These are phyloP conservation scores for Icerya purchasi DNA, from an alignment of 2,888 invertebrate species.

Conservation along the genomic window DNA sequence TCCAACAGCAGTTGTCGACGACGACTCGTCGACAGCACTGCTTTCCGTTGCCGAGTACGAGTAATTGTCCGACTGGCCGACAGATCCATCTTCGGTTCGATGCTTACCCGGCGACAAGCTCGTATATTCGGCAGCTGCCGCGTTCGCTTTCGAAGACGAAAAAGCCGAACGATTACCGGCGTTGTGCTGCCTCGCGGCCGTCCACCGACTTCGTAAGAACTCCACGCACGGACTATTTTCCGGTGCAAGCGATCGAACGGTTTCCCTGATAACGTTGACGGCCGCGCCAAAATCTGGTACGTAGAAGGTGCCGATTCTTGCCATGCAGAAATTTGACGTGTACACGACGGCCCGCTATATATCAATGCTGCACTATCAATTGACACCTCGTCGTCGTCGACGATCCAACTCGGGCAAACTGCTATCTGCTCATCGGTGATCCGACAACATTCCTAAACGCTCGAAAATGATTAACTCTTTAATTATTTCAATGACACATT, in stretches of 20 bases:
- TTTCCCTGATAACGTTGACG: conserved; percentile 61
- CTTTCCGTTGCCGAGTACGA: conserved; percentile 27
- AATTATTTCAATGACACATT: too few species aligned
- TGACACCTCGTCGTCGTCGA: too few species aligned
- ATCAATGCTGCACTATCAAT: too few species aligned
- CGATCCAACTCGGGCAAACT: too few species aligned
- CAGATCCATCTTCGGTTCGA: conserved; percentile 4
- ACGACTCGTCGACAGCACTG: conserved; percentile 25
- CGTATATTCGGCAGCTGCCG: conserved; percentile 10
- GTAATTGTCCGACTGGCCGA: conserved; percentile 24
- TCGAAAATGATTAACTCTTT: too few species aligned
- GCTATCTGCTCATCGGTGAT: too few species aligned
- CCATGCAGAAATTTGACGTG: too few species aligned
- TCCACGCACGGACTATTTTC: conserved; percentile 34
- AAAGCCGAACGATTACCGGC: neutral
- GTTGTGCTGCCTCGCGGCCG: conserved; percentile 7
- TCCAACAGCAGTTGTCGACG: conserved; percentile 9
- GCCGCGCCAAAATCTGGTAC: conserved; percentile 53
- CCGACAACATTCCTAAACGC: too few species aligned
- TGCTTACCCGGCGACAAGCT: neutral
- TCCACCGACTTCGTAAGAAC: conserved; percentile 20
- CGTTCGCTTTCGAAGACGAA: conserved; percentile 10
- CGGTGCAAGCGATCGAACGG: conserved; percentile 54
- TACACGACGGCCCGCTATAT: too few species aligned
- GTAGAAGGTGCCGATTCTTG: conserved; percentile 39